Base-by-base conservation (phyloP, 2,113 vertebrate genomes). In the Grus americana region DNA sequence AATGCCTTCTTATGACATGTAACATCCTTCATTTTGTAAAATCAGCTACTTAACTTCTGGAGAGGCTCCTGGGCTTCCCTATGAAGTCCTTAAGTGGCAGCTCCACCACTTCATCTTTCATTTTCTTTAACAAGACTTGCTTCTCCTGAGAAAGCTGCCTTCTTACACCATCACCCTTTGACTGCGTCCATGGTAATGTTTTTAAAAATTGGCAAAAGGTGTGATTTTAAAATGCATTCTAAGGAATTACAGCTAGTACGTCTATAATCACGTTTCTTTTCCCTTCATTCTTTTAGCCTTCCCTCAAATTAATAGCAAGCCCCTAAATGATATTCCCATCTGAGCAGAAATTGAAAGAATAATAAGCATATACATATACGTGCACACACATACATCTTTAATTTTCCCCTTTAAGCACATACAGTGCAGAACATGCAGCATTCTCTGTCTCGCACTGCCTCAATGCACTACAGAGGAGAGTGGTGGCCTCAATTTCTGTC, bases 41-140 rank as follows among this genome's bases (percentile, higher is more conserved):
- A 96, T 65, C 94, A 86, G 50, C 67, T 88, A 52, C 89, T 95
- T 91, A 93, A 96, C 83, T 95, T 94, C 75, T 76, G 66, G 94
- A 95, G 74, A 93, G 66, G 72, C 72, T 96, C 92, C 92, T 73
- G 75, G 86, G 79, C 72, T 94, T 93, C 44, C 66, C 71, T 79
- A 19, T 44, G 44, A 97, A 81, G 88, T 85, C 91, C 38, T 57
- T 74, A 91, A 87, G 57, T 49, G 54, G 63, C 67, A 97, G 61
- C 57, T 95, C 82, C 63, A 92, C 85, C 76, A 75, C 49, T 78
- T 80, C 44, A 68, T 86, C 57, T 61, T 82, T 75, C 9, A 40
- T 91, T 91, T 89, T 68, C 70, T 75, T 89, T 65, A 87, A 57
- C 34, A 75, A 87, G 78, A 81, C 57, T 34, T 5, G 2, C 70